Evolutionary conservation across 2,888 invertebrate species (phyloP), one percentile per base, ranked within the genome.

Genomic region (Hydriomena furcata): DNA sequence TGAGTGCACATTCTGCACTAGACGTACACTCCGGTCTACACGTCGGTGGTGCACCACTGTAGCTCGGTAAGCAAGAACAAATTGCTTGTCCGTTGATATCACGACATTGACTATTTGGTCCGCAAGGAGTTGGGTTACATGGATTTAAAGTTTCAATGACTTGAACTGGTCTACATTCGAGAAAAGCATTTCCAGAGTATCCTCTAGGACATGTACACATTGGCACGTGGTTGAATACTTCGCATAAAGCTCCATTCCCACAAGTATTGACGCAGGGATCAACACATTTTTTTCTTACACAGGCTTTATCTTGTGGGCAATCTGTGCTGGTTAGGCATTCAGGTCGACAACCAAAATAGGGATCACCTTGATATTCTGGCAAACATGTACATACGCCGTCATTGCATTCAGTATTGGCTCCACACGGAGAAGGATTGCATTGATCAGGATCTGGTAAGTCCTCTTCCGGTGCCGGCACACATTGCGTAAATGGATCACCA

Each of bases 191-290:
- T 66, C 95, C 95, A 52, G 92, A 83, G 74, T 91, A 93, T 47
- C 93, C 93, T 53, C 75, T 76, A 20, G 91, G 91, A 74, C 94
- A 94, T 47, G 84, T 89, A 63, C 93, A 93, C 80, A 91, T 90
- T 0, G 93, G 92, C 31, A 91, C 79, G 66, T 93, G 92, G 66
- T 92, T 92, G 41, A 94, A 92, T 1, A 95, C 94, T 46, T 92
- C 91, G 68, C 96, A 97, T 35, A 93, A 76, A 2, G 96, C 95
- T 65, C 93, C 93, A 54, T 84, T 82, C 0, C 95, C 96, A 73
- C 97, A 97, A 17, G 94, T 94, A 62, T 94, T 94, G 6, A 93
- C 85, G 68, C 97, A 96, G 21, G 96, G 96, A 79, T 96, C 94
- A 32, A 91, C 73, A 69, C 96, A 97, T 83, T 95, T 95, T 68